Conservation (phyloP, 2,113 vertebrate species). For the Podiceps cristatus region DNA sequence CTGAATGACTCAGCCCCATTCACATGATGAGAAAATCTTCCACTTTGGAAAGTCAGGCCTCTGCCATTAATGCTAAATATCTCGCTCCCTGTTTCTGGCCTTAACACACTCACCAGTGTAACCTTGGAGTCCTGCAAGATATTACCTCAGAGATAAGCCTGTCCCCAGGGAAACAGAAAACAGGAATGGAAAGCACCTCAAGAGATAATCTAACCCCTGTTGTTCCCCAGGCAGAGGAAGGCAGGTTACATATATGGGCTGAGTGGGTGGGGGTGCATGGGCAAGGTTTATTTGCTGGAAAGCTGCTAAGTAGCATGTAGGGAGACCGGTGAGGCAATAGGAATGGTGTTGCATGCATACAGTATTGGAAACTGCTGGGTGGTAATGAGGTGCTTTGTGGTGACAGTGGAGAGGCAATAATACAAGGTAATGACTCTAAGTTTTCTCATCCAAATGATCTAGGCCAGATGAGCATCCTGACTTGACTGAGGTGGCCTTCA, state of each 20-base stretch:
- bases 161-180: constrained; percentile 37
- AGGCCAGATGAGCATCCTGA: background rate
- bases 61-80: background rate
- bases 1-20: background rate
- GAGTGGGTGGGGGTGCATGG: background rate
- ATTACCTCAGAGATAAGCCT: constrained; percentile 36
- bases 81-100: background rate
- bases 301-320: background rate
- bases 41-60: background rate
- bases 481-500: background rate
- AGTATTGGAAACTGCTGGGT: background rate
- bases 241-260: background rate
- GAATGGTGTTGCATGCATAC: background rate
- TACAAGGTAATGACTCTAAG: background rate
- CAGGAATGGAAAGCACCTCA: constrained; percentile 12
- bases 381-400: background rate
- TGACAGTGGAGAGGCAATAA: background rate
- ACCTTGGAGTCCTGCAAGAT: constrained; percentile 27
- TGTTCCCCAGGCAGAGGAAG: background rate
- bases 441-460: background rate
- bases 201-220: background rate
- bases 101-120: background rate
- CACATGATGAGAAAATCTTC: constrained; percentile 18
- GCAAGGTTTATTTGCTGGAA: constrained; percentile 11
- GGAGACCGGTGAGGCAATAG: background rate